These are phyloP conservation scores for Lepisosteus oculatus DNA, from an alignment of 2,113 vertebrate species.

Conservation along the genomic window DNA sequence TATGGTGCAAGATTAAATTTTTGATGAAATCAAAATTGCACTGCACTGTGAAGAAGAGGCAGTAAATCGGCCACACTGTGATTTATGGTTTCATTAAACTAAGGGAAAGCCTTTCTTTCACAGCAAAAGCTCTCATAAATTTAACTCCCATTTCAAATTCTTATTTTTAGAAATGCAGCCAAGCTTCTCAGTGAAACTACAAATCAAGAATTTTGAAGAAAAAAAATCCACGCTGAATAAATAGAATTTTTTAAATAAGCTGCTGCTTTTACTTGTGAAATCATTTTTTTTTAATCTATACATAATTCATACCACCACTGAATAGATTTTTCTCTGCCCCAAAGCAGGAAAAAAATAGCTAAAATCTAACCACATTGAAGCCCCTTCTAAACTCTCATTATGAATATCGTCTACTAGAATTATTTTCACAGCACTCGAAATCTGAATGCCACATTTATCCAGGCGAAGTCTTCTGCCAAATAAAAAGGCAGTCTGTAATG, in stretches of 20 bases:
- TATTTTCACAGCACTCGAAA: no score
- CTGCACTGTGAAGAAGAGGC: constrained; percentile 72
- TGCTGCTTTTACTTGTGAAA: constrained; percentile 20
- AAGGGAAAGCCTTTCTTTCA: constrained; percentile 78
- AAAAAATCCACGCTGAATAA: constrained; percentile 47
- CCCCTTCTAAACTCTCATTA: background rate
- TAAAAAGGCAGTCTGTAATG: no score
- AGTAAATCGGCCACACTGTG: constrained; percentile 88
- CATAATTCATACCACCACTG: constrained; percentile 64
- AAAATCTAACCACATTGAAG: constrained; percentile 47
- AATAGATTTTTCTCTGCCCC: constrained; percentile 63
- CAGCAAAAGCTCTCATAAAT: constrained; percentile 91
- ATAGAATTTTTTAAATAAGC: constrained; percentile 53
- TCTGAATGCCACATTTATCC: no score
- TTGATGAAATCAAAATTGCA: constrained; percentile 90
- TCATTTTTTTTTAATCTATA: constrained; percentile 62
- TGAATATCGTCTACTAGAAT: no score
- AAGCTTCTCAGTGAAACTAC: constrained; percentile 54
- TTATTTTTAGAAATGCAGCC: constrained; percentile 60
- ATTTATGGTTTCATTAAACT: constrained; percentile 96
- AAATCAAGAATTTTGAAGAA: constrained; percentile 17
- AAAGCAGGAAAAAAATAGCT: constrained; percentile 55
- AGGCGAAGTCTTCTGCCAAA: no score
- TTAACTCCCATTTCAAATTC: constrained; percentile 65
- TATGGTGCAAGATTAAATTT: constrained; percentile 88